A percentile compares a stretch with the other conserved stretches of the same genome.
phyloP scores from a whole-genome alignment of 35 echinoderm and acorn worm species.

The Holothuria glaberrima region DNA sequence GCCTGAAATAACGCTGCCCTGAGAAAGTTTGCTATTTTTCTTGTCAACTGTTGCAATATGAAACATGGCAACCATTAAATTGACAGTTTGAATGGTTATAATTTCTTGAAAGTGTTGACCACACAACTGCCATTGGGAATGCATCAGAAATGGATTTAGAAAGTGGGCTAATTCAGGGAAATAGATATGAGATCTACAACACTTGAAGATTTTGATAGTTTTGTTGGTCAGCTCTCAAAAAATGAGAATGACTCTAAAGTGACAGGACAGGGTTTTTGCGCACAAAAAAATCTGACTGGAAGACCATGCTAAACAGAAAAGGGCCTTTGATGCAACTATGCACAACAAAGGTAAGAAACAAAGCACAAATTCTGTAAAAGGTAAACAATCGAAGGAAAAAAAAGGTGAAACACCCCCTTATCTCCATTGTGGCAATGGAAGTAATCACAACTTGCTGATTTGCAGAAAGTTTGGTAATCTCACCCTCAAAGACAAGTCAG shows the following conservation, averaged over 20 bases:
- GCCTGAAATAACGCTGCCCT: constrained; percentile 26
- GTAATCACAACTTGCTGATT: background rate
- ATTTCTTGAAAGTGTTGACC: constrained; percentile 42
- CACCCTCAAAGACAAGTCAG: background rate
- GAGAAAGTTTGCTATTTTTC: constrained; percentile 57
- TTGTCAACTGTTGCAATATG: constrained; percentile 50
- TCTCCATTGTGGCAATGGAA: constrained; percentile 22
- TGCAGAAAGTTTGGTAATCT: constrained; percentile 23
- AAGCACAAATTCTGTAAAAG: background rate
- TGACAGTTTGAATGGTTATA: constrained; percentile 55
- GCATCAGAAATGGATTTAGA: constrained; percentile 57
- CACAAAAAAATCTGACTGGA: background rate
- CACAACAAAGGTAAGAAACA: background rate
- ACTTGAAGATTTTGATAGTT: constrained; percentile 63
- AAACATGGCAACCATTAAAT: constrained; percentile 44
- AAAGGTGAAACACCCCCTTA: background rate
- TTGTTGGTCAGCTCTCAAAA: constrained; percentile 51
- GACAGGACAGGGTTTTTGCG: constrained; percentile 16
- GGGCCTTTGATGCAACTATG: background rate
- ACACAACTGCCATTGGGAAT: constrained; percentile 48
- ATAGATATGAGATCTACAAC: constrained; percentile 18
- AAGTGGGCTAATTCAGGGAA: constrained; percentile 21
- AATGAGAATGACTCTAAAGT: constrained; percentile 62
- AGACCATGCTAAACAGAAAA: background rate
- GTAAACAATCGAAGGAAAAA: background rate